Evolutionary conservation across 1,140 invertebrate genomes (phyloP).

Genomic region (Eulimnadia texana): DNA sequence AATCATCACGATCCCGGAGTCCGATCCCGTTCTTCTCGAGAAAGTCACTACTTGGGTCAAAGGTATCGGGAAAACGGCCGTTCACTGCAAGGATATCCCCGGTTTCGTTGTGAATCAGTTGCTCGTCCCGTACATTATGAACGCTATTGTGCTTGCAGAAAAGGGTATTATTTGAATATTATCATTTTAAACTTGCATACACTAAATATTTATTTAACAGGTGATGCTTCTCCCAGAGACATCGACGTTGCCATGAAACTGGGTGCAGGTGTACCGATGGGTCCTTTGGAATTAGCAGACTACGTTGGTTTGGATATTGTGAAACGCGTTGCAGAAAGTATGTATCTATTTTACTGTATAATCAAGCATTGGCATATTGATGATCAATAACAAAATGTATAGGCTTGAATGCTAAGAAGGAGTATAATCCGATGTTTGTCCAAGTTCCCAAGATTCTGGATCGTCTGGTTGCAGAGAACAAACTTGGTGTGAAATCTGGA

Average conservation of each 20-base stretch:
- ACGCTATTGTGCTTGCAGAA: constrained; percentile 40
- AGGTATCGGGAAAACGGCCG: constrained; percentile 38
- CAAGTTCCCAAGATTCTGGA: constrained; percentile 45
- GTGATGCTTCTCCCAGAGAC: constrained; percentile 49
- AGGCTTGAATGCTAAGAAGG: constrained; percentile 53
- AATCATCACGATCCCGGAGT: constrained; percentile 32
- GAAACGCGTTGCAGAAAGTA: constrained; percentile 40
- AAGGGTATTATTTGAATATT: no score
- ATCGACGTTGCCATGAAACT: constrained; percentile 77
- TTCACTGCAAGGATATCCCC: constrained; percentile 34
- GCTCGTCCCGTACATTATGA: constrained; percentile 40
- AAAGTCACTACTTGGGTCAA: constrained; percentile 37
- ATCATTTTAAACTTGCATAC: neutral
- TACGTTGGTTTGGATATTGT: constrained; percentile 63
- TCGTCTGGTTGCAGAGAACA: constrained; percentile 63
- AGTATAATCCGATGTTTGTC: constrained; percentile 38
- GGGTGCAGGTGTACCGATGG: constrained; percentile 70
- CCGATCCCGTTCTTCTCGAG: constrained; percentile 37
- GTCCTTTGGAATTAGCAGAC: constrained; percentile 62
- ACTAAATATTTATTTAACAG: constrained; percentile 29
- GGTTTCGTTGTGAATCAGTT: constrained; percentile 47
- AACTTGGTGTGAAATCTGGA: constrained; percentile 65
- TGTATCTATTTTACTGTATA: no score
- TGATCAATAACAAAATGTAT: no score
- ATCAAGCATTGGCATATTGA: no score